phyloP scores from a whole-genome alignment of 2,888 invertebrate genomes.

The Bombylius major region DNA sequence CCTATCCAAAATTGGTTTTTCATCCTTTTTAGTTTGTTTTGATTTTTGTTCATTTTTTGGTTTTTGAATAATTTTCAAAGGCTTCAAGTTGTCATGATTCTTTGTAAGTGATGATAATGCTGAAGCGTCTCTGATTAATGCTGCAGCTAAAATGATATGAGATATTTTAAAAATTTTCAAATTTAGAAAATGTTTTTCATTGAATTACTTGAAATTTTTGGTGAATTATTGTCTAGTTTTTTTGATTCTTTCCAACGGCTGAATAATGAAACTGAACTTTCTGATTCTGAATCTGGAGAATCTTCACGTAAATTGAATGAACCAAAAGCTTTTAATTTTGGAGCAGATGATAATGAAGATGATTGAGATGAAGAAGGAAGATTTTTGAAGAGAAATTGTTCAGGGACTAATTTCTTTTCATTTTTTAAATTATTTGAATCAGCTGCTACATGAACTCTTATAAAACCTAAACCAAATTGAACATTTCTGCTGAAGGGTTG shows the following conservation, averaged over 20 bases:
- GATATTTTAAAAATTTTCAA: background rate
- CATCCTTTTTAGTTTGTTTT: conserved; percentile 4
- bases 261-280: conserved; percentile 22
- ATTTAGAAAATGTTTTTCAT: background rate
- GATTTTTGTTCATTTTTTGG: background rate
- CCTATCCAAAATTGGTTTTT: conserved; percentile 20
- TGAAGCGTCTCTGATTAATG: conserved; percentile 39
- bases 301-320: conserved; percentile 40
- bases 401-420: conserved; percentile 13
- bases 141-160: conserved; percentile 34
- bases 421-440: conserved; percentile 7
- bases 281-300: conserved; percentile 39
- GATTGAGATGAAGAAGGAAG: background rate
- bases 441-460: conserved; percentile 47
- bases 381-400: conserved; percentile 6
- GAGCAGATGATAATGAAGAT: background rate
- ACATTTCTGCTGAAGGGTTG: conserved; percentile 76
- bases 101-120: conserved; percentile 5
- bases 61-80: background rate
- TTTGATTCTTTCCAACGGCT: conserved; percentile 27
- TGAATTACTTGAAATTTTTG: background rate
- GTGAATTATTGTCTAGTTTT: background rate
- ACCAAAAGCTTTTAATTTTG: conserved; percentile 27
- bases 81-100: background rate
- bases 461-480: conserved; percentile 69